These are phyloP conservation scores for Acanthaster planci DNA, from an alignment of 35 echinoderm and acorn worm species.

Conservation along the genomic window DNA sequence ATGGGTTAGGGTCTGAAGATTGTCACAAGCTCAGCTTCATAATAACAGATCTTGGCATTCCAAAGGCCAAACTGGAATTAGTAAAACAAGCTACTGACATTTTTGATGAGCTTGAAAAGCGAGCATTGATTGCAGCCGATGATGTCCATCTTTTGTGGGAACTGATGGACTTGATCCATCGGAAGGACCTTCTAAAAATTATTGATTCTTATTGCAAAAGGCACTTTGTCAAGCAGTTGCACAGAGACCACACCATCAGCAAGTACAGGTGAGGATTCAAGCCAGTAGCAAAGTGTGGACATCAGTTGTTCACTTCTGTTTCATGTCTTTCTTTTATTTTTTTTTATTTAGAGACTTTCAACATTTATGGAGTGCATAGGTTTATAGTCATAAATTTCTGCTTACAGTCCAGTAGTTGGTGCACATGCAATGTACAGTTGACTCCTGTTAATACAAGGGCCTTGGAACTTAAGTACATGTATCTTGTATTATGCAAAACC, in stretches of 20 bases:
- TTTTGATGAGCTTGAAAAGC: neutral
- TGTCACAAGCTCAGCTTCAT: conserved; percentile 1
- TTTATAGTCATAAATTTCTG: too few species aligned
- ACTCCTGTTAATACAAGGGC: too few species aligned
- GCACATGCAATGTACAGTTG: too few species aligned
- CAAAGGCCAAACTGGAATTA: neutral
- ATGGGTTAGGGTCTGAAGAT: neutral
- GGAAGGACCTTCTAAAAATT: neutral
- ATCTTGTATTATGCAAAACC: too few species aligned
- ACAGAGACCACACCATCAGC: neutral
- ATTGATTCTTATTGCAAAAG: neutral
- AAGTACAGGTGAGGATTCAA: neutral
- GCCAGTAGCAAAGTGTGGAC: neutral
- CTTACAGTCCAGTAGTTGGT: too few species aligned
- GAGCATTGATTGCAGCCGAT: neutral
- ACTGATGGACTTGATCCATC: neutral
- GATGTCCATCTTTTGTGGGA: conserved; percentile 1
- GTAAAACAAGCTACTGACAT: neutral
- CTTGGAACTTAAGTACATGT: too few species aligned
- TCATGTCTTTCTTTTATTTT: too few species aligned
- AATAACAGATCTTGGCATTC: neutral
- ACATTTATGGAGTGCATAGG: too few species aligned
- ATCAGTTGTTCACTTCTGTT: too few species aligned
- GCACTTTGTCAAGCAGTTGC: neutral
- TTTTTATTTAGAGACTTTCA: too few species aligned